A percentile compares a stretch with the other conserved stretches of the same genome.
phyloP scores from a whole-genome alignment of 2,888 invertebrate genomes.

The Operophtera brumata region DNA sequence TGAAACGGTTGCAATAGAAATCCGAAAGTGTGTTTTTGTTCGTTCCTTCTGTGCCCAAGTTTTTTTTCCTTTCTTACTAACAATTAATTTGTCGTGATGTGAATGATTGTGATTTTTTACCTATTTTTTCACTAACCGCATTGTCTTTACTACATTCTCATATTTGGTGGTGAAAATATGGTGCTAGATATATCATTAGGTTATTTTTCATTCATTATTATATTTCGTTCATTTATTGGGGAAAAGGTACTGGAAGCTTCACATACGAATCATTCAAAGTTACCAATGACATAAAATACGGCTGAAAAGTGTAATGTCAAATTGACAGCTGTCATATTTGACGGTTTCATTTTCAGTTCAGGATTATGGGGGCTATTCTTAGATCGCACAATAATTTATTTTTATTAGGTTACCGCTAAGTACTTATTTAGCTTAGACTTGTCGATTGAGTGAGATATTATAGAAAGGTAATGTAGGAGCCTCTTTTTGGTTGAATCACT shows the following conservation, averaged over 20 bases:
- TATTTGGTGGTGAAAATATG: constrained; percentile 65
- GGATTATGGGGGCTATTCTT: constrained; percentile 37
- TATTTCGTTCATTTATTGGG: constrained; percentile 43
- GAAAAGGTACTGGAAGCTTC: constrained; percentile 58
- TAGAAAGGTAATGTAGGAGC: constrained; percentile 44
- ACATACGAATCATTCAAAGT: constrained; percentile 50
- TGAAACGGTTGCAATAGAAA: constrained; percentile 26
- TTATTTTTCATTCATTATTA: constrained; percentile 36
- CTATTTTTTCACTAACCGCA: constrained; percentile 69
- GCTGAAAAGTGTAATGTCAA: constrained; percentile 57
- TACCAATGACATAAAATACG: constrained; percentile 48
- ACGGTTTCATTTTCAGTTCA: constrained; percentile 54
- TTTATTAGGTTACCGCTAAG: constrained; percentile 34
- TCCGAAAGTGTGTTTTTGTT: constrained; percentile 37
- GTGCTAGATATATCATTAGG: constrained; percentile 59
- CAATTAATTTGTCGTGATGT: constrained; percentile 49
- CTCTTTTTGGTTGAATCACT: constrained; percentile 49
- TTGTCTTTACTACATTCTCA: constrained; percentile 46
- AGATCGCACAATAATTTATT: constrained; percentile 30
- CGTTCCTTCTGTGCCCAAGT: constrained; percentile 31
- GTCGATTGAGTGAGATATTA: constrained; percentile 67
- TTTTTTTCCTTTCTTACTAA: constrained; percentile 60
- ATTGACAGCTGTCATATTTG: constrained; percentile 66
- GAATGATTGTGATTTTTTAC: constrained; percentile 48
- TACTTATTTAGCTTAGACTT: constrained; percentile 52